Evolutionary conservation across 2,797 vertebrate species (phyloP), one percentile per base, ranked within the genome.

Genomic region (Chlorospingus semifuscus): DNA sequence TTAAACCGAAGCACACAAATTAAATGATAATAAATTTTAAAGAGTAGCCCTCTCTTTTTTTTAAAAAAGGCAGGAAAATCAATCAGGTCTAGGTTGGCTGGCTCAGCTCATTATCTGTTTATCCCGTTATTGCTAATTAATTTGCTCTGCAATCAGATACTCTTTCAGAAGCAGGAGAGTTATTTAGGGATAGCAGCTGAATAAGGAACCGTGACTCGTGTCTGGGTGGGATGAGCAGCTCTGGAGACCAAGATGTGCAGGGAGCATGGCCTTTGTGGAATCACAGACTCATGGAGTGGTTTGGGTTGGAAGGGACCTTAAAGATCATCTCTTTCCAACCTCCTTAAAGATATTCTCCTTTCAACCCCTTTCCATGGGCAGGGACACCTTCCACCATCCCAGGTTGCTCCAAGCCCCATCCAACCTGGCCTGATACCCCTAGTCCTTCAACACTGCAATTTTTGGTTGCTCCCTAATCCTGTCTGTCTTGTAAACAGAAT

Each of bases 151-250:
- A 69, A 42, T 91, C 70, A 29, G 74, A 70, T 57, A 36, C 30
- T 80, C 68, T n/a, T 79, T 76, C n/a, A 59, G 75, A 55, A 89
- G 71, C 52, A 61, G 64, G 57, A 75, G 66, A 47, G 71, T 37
- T 21, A 30, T 83, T 85, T 77, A 60, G 34, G 37, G 65, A 34
- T 41, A 52, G 16, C 37, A 52, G 39, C 26, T 46, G 52, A 60
- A 21, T 11, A 3, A 49, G 46, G 56, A 74, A 1, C 56, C 1
- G 1, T 46, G 64, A 8, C 6, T 74, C 0, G 0, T 34, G 19
- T 42, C 63, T 72, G 60, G 41, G 36, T 60, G 65, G 53, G 32
- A 22, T 49, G 26, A 78, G 32, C 56, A 64, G 78, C 59, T 72
- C 78, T 77, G 47, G 70, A 50, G n/a, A 32, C 19, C 15, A 5